Conservation (phyloP, 1,140 invertebrate species). For the Anastrepha ludens region DNA sequence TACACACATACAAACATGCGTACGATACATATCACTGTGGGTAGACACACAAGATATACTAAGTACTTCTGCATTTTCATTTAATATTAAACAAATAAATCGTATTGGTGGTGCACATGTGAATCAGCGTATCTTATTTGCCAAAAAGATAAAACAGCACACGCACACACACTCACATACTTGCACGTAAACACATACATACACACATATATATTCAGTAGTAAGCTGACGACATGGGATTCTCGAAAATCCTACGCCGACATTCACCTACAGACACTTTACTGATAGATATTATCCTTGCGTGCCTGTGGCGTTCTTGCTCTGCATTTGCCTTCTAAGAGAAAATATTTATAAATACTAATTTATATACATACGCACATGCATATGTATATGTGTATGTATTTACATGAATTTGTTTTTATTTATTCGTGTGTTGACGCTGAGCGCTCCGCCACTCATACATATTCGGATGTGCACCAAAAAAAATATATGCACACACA, state of each 20-base stretch:
- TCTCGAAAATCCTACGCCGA: background rate
- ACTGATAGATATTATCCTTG: no score
- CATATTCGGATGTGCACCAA: no score
- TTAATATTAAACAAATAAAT: slow-evolving; percentile 52
- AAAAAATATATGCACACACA: background rate
- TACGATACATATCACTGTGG: background rate
- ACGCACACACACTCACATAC: background rate
- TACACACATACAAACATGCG: background rate
- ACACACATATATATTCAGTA: background rate
- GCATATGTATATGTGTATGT: background rate
- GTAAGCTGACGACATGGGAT: background rate
- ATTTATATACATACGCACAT: background rate
- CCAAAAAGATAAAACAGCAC: slow-evolving; percentile 17
- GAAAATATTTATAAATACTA: no score
- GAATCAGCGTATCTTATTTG: slow-evolving; percentile 41
- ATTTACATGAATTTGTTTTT: background rate
- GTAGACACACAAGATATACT: background rate
- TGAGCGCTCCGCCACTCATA: no score
- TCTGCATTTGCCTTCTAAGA: no score
- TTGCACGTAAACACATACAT: background rate
- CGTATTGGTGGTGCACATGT: slow-evolving; percentile 29
- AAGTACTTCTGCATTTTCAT: slow-evolving; percentile 10
- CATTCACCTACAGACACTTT: background rate
- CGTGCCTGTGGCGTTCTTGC: no score
- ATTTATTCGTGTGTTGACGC: no score